Evolutionary conservation across 2,113 vertebrate species (phyloP), one percentile per base, ranked within the genome.

Genomic region (Onychorhynchus coronatus): DNA sequence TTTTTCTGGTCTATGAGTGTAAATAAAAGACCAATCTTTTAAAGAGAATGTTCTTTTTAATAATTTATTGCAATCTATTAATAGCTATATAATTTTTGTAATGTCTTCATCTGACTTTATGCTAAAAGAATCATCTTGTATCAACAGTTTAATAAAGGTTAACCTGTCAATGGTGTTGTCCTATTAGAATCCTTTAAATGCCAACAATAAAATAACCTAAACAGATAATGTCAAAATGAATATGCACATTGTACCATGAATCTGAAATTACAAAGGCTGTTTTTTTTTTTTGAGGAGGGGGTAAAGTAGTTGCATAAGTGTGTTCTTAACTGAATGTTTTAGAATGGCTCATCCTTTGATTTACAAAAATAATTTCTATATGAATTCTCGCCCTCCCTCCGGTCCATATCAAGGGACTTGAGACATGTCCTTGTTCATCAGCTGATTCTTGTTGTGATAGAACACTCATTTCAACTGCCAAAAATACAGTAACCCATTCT

Each of bases 101-200:
- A 72, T 81, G 14, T 56, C 17, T 84, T 91, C 23, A 19, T 71
- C 42, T 94, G 44, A 71, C 46, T 92, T 81, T 4, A 63, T 47
- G 37, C 39, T 65, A 44, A 81, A 93, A 78, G 25, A 89, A 58
- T 85, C 12, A 55, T 90, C 42, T 88, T 82, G 39, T 82, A 66
- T 86, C 59, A 93, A 71, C 59, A 78, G 35, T 75, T 92, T 81
- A 91, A 89, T 94, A 91, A 94, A 95, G 76, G 65, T 84, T 95
- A 91, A 89, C n/a, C 85, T 93, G 44, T 80, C 63, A 59, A 3
- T 65, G 23, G 11, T 65, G 31, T 90, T 81, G 78, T n/a, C 31
- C 65, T 53, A 18, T 80, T 85, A 91, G 62, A 91, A 73, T 85
- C 37, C 28, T 91, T 86, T 72, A 74, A 86, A 86, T 71, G 50